A percentile compares a stretch with the other conserved stretches of the same genome.
phyloP scores from a whole-genome alignment of 2,113 vertebrate genomes.

The Heterocephalus glaber region DNA sequence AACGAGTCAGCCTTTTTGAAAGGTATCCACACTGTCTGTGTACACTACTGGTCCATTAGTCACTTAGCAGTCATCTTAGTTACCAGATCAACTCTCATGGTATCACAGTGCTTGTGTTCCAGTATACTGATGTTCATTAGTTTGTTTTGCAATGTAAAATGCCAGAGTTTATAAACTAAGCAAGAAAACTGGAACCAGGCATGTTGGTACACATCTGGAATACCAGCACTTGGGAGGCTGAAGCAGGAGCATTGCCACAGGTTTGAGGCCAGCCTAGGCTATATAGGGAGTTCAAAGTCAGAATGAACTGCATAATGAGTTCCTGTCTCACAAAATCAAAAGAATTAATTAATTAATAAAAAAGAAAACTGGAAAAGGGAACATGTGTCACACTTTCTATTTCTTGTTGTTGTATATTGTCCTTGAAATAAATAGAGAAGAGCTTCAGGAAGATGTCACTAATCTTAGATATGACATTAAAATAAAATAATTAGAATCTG shows the following conservation, averaged over 20 bases:
- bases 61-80: neutral
- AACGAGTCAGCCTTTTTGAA: neutral
- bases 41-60: too few species aligned
- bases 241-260: too few species aligned
- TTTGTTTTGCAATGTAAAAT: neutral
- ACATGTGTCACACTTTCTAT: neutral
- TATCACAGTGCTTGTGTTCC: neutral
- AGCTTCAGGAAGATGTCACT: neutral
- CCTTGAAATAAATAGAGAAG: neutral
- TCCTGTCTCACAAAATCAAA: too few species aligned
- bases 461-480: neutral
- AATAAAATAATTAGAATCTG: constrained; percentile 18
- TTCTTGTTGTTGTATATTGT: neutral
- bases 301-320: too few species aligned
- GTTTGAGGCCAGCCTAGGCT: too few species aligned
- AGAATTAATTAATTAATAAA: too few species aligned
- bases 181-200: neutral
- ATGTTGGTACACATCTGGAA: too few species aligned
- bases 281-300: too few species aligned
- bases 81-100: neutral
- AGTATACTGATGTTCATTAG: neutral
- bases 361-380: neutral
- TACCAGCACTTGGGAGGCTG: too few species aligned
- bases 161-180: neutral
- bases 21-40: too few species aligned